A percentile compares a stretch with the other conserved stretches of the same genome.
These are phyloP conservation scores for Drosophila lini DNA, from an alignment of 1,140 invertebrate genomes.

Conservation along the genomic window DNA sequence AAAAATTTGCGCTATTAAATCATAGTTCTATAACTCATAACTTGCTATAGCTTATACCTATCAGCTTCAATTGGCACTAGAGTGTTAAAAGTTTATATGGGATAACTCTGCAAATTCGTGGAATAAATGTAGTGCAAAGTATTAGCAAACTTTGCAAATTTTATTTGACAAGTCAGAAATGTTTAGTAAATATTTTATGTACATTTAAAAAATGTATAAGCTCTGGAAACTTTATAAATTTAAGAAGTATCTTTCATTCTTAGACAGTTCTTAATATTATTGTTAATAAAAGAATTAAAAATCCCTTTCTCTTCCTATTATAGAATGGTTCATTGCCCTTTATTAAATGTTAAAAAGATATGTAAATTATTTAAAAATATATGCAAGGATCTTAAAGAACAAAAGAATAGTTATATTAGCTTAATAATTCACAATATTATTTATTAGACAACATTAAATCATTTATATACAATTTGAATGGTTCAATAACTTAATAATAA, in stretches of 20 bases:
- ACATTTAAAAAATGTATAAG: background rate
- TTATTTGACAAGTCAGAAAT: background rate
- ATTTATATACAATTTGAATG: background rate
- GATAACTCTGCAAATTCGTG: background rate
- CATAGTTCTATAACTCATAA: background rate
- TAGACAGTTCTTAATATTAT: background rate
- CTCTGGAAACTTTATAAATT: background rate
- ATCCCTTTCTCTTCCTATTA: background rate
- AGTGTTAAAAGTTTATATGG: constrained; percentile 3
- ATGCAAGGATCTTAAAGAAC: no score
- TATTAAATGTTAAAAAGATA: background rate
- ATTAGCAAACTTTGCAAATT: background rate
- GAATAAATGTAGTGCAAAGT: background rate
- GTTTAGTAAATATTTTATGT: background rate
- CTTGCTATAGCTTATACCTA: background rate
- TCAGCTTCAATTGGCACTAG: background rate
- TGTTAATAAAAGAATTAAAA: background rate
- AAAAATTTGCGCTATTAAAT: background rate
- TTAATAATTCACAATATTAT: background rate
- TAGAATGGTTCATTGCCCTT: background rate
- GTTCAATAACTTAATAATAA: background rate
- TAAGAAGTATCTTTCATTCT: background rate
- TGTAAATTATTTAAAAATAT: no score
- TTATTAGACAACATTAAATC: background rate
- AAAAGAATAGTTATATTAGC: background rate